These are phyloP conservation scores for Arctopsyche grandis DNA, from an alignment of 1,140 invertebrate genomes.

Conservation along the genomic window DNA sequence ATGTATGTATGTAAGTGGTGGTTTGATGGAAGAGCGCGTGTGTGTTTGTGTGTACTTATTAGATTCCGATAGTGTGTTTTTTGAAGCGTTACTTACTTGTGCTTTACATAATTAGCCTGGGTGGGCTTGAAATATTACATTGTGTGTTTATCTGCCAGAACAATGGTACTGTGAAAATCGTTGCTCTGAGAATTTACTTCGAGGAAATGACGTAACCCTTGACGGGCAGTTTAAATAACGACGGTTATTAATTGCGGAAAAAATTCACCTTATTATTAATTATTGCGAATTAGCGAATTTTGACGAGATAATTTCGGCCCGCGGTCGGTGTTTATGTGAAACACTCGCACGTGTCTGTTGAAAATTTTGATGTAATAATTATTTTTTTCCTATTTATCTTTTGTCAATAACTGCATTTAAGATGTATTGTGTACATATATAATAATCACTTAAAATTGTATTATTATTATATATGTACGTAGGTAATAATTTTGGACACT, in stretches of 20 bases:
- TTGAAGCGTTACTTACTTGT: constrained; percentile 24
- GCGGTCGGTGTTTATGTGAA: too few species aligned
- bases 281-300: neutral
- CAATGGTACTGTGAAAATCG: constrained; percentile 34
- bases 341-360: too few species aligned
- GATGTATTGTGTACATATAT: too few species aligned
- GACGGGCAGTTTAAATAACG: constrained; percentile 13
- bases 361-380: too few species aligned
- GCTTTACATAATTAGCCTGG: constrained; percentile 32
- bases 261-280: neutral
- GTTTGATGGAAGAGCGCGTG: neutral
- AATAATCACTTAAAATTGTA: too few species aligned
- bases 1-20: too few species aligned
- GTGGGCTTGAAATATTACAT: constrained; percentile 16
- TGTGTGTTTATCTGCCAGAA: constrained; percentile 10
- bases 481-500: too few species aligned
- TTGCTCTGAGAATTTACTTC: constrained; percentile 23
- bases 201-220: constrained; percentile 32
- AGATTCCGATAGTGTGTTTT: constrained; percentile 2
- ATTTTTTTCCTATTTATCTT: too few species aligned
- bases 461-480: too few species aligned
- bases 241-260: constrained; percentile 16
- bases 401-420: too few species aligned
- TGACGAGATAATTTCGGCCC: too few species aligned
- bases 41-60: neutral